phyloP scores from a whole-genome alignment of 2,888 invertebrate genomes.

The Cosmopolites sordidus region DNA sequence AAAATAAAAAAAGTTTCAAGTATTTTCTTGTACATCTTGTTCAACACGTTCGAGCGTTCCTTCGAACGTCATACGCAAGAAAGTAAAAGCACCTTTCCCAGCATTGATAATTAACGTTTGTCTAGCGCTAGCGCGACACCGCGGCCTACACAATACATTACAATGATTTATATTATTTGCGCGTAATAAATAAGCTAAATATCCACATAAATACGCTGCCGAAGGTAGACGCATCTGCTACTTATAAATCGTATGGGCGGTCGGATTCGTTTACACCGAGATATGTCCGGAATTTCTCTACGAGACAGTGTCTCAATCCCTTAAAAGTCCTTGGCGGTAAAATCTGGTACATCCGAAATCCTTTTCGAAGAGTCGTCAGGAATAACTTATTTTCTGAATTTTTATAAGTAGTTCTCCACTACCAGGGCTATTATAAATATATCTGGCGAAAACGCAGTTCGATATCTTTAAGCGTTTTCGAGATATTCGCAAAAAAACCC shows the following conservation, averaged over 20 bases:
- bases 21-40: too few species aligned
- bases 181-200: slow-evolving; percentile 5
- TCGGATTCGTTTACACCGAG: not conserved
- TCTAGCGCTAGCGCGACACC: slow-evolving; percentile 6
- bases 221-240: slow-evolving; percentile 1
- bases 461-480: too few species aligned
- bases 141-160: slow-evolving; percentile 13
- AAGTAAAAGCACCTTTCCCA: slow-evolving; percentile 3
- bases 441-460: too few species aligned
- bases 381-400: too few species aligned
- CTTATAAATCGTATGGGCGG: slow-evolving; percentile 3
- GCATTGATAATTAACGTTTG: slow-evolving; percentile 17
- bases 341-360: not conserved
- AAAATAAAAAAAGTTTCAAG: too few species aligned
- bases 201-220: slow-evolving; percentile 1
- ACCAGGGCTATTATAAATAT: too few species aligned
- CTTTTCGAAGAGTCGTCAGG: too few species aligned
- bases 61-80: not conserved
- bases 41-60: too few species aligned
- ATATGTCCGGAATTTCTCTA: slow-evolving; percentile 1
- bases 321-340: not conserved
- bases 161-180: slow-evolving; percentile 6
- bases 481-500: too few species aligned
- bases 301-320: not conserved
- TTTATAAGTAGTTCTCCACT: too few species aligned